Percentiles rank a stretch among this genome's conserved stretches.
phyloP scores from a whole-genome alignment of 2,113 vertebrate genomes.

The Lipophrys pholis region DNA sequence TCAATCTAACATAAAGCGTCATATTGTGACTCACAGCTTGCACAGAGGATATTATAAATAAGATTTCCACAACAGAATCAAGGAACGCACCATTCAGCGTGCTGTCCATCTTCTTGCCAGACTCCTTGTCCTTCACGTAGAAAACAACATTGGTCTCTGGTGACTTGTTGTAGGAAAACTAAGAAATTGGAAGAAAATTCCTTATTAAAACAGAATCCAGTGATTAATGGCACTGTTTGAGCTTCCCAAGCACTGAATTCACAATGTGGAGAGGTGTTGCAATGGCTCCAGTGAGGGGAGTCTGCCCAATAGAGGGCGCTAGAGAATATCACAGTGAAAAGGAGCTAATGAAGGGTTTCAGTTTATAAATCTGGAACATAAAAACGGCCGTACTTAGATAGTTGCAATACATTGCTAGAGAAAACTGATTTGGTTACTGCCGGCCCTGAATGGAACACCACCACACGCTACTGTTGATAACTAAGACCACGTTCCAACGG shows the following conservation, averaged over 20 bases:
- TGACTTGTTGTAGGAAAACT: constrained; percentile 89
- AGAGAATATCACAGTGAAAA: constrained; percentile 57
- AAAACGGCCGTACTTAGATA: constrained; percentile 16
- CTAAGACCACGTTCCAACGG: constrained; percentile 28
- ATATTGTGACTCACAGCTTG: constrained; percentile 7
- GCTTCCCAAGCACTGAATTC: constrained; percentile 55
- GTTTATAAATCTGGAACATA: constrained; percentile 39
- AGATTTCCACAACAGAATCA: constrained; percentile 58
- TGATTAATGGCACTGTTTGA: constrained; percentile 71
- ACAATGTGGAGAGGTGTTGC: constrained; percentile 38
- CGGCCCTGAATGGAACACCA: no score
- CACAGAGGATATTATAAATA: constrained; percentile 48
- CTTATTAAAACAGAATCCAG: constrained; percentile 69
- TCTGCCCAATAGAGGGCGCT: constrained; percentile 80
- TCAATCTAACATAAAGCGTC: constrained; percentile 4
- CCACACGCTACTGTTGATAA: constrained; percentile 39
- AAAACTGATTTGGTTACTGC: no score
- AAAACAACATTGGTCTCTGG: constrained; percentile 89
- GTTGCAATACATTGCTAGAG: not conserved
- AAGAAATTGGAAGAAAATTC: constrained; percentile 56
- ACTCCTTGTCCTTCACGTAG: constrained; percentile 85
- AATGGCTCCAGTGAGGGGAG: constrained; percentile 47
- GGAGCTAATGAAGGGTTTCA: constrained; percentile 29
- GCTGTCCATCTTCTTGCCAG: constrained; percentile 91
- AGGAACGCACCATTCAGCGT: constrained; percentile 89